phyloP scores from a whole-genome alignment of 2,888 invertebrate species.

The Meiosimyza decipiens region DNA sequence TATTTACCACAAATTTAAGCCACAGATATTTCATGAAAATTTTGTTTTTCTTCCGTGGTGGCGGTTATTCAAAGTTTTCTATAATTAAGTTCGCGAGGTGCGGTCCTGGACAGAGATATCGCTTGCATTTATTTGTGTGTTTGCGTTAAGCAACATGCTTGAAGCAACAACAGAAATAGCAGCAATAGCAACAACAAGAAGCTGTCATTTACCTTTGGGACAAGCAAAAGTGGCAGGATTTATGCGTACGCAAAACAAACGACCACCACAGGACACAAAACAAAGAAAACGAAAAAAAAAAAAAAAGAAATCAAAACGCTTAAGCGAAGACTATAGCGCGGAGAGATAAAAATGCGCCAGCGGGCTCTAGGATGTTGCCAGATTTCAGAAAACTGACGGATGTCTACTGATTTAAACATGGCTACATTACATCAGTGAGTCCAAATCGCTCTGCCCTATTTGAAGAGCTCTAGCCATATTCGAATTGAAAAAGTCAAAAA shows the following conservation, averaged over 20 bases:
- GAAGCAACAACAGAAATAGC: constrained; percentile 21
- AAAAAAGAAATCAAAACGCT: neutral
- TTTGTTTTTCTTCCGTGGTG: constrained; percentile 3
- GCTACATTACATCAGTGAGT: too few relatives aligned
- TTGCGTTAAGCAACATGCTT: constrained; percentile 2
- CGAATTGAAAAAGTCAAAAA: too few relatives aligned
- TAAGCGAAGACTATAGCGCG: neutral
- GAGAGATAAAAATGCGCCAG: constrained; percentile 29
- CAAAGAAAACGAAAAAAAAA: constrained; percentile 28
- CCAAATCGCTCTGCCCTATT: too few relatives aligned
- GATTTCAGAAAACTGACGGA: neutral
- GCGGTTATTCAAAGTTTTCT: constrained; percentile 45
- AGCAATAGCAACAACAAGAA: constrained; percentile 46
- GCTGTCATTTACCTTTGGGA: constrained; percentile 62
- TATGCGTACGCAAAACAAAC: constrained; percentile 63
- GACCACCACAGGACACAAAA: constrained; percentile 64
- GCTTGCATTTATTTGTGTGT: neutral
- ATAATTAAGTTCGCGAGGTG: constrained; percentile 54
- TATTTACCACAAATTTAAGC: neutral
- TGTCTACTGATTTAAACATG: too few relatives aligned
- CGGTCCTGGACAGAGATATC: neutral
- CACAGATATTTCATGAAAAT: constrained; percentile 7
- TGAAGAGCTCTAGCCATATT: too few relatives aligned
- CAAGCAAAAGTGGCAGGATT: constrained; percentile 54
- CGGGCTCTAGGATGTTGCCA: neutral